phyloP scores from a whole-genome alignment of 2,113 vertebrate species.

The Delphinapterus leucas region DNA sequence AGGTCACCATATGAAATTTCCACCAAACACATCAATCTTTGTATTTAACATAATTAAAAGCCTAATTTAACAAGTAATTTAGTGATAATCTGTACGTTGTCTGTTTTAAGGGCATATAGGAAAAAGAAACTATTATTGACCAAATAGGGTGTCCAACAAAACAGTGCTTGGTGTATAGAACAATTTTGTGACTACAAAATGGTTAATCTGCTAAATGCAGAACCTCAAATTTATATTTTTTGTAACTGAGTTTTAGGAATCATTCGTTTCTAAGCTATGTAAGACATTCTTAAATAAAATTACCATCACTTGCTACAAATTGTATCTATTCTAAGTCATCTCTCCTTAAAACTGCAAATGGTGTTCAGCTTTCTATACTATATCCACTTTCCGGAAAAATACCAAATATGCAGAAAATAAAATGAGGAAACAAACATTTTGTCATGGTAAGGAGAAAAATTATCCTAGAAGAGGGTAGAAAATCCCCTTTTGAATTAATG shows the following conservation, averaged over 20 bases:
- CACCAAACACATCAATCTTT: conserved; percentile 35
- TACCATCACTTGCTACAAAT: not conserved
- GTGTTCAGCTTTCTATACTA: not conserved
- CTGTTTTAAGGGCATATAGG: not conserved
- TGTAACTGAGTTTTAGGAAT: not conserved
- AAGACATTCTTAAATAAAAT: conserved; percentile 32
- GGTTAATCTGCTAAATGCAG: conserved; percentile 44
- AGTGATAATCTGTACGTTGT: not conserved
- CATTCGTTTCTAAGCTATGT: not conserved
- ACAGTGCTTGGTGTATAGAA: conserved; percentile 32
- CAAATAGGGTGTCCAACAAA: conserved; percentile 16
- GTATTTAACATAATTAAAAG: conserved; percentile 39
- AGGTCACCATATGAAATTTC: conserved; percentile 23
- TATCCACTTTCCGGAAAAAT: conserved; percentile 37
- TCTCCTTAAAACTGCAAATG: conserved; percentile 9
- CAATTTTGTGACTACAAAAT: conserved; percentile 22
- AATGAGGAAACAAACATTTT: not conserved
- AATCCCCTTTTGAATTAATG: not conserved
- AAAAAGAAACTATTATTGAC: conserved; percentile 37
- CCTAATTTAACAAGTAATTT: conserved; percentile 50
- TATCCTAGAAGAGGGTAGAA: not conserved
- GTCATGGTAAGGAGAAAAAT: conserved; percentile 1
- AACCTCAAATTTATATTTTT: not conserved
- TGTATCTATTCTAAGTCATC: conserved; percentile 18
- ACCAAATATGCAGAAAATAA: not conserved